Percentiles rank a stretch among this genome's conserved stretches.
Conservation (phyloP, 64 coral and sea anemone species). For the Anthopleura sola region DNA sequence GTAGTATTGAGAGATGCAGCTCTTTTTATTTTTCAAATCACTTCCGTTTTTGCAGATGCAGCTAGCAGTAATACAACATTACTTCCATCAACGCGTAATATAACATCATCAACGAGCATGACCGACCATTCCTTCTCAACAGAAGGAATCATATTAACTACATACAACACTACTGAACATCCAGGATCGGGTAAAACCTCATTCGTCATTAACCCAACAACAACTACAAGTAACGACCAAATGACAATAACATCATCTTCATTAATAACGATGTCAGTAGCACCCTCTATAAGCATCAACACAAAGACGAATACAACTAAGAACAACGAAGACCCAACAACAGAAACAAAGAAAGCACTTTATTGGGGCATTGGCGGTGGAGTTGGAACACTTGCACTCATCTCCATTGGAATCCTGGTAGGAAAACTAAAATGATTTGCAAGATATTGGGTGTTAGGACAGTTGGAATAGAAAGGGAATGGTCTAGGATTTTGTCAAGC, state of each 20-base stretch:
- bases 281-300: background rate
- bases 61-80: background rate
- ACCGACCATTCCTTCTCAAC: background rate
- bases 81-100: background rate
- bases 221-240: background rate
- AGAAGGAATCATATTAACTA: background rate
- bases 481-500: background rate
- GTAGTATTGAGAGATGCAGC: background rate
- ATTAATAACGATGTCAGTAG: background rate
- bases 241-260: background rate
- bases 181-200: background rate
- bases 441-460: background rate
- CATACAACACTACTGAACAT: background rate
- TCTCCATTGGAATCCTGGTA: constrained; percentile 4
- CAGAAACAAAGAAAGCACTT: background rate
- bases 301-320: background rate
- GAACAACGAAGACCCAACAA: background rate
- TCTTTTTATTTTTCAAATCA: background rate
- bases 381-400: constrained; percentile 7
- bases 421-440: background rate
- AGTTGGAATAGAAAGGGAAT: background rate
- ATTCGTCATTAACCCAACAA: background rate
- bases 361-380: constrained; percentile 1
- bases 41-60: background rate
- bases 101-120: background rate